Evolutionary conservation across 2,113 vertebrate species (phyloP).

Genomic region (Collichthys lucidus): DNA sequence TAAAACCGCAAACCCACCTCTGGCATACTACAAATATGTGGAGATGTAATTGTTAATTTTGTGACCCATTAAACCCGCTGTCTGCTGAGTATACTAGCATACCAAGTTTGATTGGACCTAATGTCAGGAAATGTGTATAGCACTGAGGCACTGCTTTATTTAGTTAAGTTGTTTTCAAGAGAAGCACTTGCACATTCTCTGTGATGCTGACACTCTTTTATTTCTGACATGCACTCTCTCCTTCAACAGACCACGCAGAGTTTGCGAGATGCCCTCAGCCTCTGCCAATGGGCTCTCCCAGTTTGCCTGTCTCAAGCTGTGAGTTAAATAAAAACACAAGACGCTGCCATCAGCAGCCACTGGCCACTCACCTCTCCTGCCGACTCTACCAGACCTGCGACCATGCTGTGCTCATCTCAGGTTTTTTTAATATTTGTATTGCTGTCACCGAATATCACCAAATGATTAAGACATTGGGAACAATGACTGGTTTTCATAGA

Average conservation of each 20-base stretch:
- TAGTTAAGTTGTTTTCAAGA: neutral
- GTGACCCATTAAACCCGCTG: neutral
- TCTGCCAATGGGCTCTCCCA: slow-evolving; percentile 71
- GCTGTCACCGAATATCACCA: neutral
- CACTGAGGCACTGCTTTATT: neutral
- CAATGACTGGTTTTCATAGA: too few species aligned
- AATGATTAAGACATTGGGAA: neutral
- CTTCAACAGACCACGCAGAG: slow-evolving; percentile 78
- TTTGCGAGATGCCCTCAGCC: slow-evolving; percentile 84
- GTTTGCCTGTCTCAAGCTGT: slow-evolving; percentile 81
- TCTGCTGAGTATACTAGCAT: neutral
- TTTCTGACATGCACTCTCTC: neutral
- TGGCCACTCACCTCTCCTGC: slow-evolving; percentile 84
- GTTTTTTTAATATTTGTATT: slow-evolving; percentile 51
- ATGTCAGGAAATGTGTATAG: neutral
- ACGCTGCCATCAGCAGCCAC: slow-evolving; percentile 86
- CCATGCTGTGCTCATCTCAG: slow-evolving; percentile 86
- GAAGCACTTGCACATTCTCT: neutral
- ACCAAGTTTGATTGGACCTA: neutral
- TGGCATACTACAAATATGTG: neutral
- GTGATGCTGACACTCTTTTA: neutral
- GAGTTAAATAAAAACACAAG: slow-evolving; percentile 88
- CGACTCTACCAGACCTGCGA: slow-evolving; percentile 89
- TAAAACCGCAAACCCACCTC: neutral
- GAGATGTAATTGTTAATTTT: slow-evolving; percentile 4